Evolutionary conservation across 30 jellyfish, hydroid and myxozoan genomes (phyloP).

Genomic region (Hydractinia symbiolongicarpus): DNA sequence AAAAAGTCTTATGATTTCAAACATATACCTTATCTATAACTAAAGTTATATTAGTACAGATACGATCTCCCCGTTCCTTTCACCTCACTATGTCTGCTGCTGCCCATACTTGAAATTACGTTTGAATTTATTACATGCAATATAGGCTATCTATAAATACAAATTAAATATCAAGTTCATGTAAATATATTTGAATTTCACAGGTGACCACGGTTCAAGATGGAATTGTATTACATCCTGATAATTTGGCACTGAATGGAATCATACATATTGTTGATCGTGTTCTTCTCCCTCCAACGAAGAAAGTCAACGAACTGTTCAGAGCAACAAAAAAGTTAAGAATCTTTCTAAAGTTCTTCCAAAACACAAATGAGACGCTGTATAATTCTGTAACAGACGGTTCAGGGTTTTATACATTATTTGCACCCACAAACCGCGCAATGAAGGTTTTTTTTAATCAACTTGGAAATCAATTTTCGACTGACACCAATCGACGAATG

Average conservation of each 20-base stretch:
- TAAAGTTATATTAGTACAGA: no score
- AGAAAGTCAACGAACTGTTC: conserved; percentile 3
- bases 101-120: no score
- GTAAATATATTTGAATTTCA: background rate
- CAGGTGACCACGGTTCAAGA: conserved; percentile 33
- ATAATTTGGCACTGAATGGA: conserved; percentile 25
- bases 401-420: background rate
- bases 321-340: background rate
- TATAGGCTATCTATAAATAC: no score
- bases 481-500: background rate
- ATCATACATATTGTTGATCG: conserved; percentile 12
- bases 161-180: no score
- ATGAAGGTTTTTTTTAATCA: background rate
- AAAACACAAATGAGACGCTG: background rate
- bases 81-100: no score
- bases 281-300: conserved; percentile 16
- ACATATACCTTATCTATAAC: no score
- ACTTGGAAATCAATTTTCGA: background rate
- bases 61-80: no score
- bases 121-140: no score
- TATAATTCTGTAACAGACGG: background rate
- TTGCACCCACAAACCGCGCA: conserved; percentile 31
- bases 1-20: no score
- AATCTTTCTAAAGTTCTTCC: background rate
- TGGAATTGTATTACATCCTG: conserved; percentile 1